Conservation (phyloP, 2,888 invertebrate genomes). For the Sminthurides aquaticus region DNA sequence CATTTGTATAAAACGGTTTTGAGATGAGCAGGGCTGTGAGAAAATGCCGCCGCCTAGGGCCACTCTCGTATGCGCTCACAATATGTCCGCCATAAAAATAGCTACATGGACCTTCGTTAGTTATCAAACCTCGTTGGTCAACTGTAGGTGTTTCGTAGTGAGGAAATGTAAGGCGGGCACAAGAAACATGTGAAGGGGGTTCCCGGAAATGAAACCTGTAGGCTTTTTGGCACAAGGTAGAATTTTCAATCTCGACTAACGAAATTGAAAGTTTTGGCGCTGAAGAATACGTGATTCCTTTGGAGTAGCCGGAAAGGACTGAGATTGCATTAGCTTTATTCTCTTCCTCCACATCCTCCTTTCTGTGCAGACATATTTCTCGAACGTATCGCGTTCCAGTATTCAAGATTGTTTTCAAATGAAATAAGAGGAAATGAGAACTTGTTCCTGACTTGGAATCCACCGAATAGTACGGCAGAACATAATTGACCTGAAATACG, state of each 20-base stretch:
- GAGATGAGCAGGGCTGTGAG: background rate
- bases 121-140: background rate
- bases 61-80: background rate
- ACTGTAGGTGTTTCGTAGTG: background rate
- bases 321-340: background rate
- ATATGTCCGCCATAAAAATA: background rate
- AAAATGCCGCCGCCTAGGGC: background rate
- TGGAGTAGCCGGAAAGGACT: background rate
- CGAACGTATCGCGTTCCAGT: slow-evolving; percentile 13
- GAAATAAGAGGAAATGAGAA: slow-evolving; percentile 19
- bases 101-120: background rate
- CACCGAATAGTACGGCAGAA: background rate
- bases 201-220: background rate
- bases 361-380: background rate
- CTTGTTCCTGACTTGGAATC: background rate
- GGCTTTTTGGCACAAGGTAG: background rate
- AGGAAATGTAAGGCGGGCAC: background rate
- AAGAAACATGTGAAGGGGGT: background rate
- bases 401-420: slow-evolving; percentile 16
- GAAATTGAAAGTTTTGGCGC: background rate
- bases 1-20: background rate
- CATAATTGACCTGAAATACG: background rate
- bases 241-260: background rate
- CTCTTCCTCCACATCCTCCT: background rate
- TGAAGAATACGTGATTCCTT: background rate